A percentile compares a stretch with the other conserved stretches of the same genome.
These are phyloP conservation scores for Malurus leucopterus DNA, from an alignment of 2,797 vertebrate species.

Conservation along the genomic window DNA sequence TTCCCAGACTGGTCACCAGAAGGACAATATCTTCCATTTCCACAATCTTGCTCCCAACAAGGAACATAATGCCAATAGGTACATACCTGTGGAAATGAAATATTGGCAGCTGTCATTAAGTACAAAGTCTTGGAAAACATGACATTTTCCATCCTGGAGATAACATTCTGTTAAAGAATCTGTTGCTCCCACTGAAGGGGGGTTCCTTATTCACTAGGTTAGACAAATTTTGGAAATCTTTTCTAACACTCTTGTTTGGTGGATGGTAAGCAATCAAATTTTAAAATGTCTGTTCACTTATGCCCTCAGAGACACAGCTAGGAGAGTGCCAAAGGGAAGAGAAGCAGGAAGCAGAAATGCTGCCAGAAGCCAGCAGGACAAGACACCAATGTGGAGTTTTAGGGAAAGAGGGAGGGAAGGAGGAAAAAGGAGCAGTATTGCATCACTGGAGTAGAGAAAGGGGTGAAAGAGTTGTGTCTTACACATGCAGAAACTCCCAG, in stretches of 20 bases:
- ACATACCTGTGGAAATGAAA: constrained; percentile 84
- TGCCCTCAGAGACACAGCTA: background rate
- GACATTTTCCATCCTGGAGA: background rate
- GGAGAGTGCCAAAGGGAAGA: background rate
- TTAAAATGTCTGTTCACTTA: background rate
- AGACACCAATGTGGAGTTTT: background rate
- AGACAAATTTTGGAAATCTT: background rate
- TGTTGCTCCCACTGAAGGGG: background rate
- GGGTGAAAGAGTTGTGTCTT: background rate
- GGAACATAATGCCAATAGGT: constrained; percentile 94
- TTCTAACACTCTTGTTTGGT: background rate
- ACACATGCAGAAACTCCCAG: background rate
- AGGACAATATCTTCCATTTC: constrained; percentile 93
- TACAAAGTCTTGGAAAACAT: background rate
- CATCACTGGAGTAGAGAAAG: background rate
- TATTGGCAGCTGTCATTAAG: background rate
- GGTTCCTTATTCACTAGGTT: background rate
- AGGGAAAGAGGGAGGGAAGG: background rate
- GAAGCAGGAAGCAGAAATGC: background rate
- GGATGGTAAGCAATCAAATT: background rate
- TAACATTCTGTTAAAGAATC: background rate
- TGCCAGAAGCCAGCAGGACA: background rate
- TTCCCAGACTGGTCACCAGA: constrained; percentile 92
- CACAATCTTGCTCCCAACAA: constrained; percentile 97
- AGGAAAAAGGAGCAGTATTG: background rate